These are phyloP conservation scores for Drosophila pseudoananassae DNA, from an alignment of 1,140 invertebrate genomes.

Conservation along the genomic window DNA sequence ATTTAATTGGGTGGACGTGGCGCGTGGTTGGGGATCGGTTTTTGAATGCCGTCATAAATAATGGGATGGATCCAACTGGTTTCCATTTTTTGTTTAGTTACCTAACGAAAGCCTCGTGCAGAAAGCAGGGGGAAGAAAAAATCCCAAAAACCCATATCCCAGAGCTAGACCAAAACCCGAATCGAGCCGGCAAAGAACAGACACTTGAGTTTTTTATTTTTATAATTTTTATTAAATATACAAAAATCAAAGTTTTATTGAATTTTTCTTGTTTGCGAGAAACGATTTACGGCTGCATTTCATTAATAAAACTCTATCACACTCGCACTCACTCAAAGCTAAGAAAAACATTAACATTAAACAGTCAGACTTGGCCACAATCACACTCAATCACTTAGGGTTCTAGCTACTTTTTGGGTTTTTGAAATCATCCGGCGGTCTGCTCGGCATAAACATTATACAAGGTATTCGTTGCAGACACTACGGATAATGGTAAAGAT, in stretches of 20 bases:
- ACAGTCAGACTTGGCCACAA: constrained; percentile 41
- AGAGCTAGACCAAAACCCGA: constrained; percentile 16
- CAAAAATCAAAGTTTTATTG: constrained; percentile 42
- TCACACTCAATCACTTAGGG: constrained; percentile 53
- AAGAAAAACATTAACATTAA: constrained; percentile 49
- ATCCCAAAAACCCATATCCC: constrained; percentile 1
- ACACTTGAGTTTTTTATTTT: constrained; percentile 11
- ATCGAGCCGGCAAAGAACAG: constrained; percentile 34
- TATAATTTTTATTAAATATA: constrained; percentile 32
- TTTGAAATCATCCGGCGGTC: constrained; percentile 53
- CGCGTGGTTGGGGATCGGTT: constrained; percentile 23
- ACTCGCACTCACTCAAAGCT: constrained; percentile 30
- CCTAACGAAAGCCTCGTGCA: constrained; percentile 26
- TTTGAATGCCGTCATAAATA: constrained; percentile 49
- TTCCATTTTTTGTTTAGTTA: constrained; percentile 19
- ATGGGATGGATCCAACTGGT: constrained; percentile 54
- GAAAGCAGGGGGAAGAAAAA: constrained; percentile 5
- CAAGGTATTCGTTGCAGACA: constrained; percentile 34
- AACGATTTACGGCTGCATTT: constrained; percentile 59
- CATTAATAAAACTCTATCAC: constrained; percentile 55
- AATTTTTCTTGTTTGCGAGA: constrained; percentile 47
- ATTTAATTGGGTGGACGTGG: constrained; percentile 12
- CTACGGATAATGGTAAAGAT: constrained; percentile 39
- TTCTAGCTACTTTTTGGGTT: constrained; percentile 69
- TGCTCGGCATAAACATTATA: constrained; percentile 77